phyloP scores from a whole-genome alignment of 1,140 invertebrate species.

The Thereuonema tuberculata region DNA sequence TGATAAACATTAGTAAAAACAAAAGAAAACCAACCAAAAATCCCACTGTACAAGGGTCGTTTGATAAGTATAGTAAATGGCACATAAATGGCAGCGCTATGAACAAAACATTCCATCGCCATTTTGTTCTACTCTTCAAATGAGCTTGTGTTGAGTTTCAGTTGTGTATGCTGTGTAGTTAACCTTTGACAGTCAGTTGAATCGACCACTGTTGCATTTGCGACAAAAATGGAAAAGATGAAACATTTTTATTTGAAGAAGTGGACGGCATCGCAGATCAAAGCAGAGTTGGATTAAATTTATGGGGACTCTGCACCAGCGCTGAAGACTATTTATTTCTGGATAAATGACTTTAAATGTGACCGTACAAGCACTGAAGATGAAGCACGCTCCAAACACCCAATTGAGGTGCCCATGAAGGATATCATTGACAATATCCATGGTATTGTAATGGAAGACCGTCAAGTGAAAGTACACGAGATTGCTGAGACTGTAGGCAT shows the following conservation, averaged over 20 bases:
- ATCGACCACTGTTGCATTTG: slow-evolving; percentile 1
- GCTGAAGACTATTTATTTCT: neutral
- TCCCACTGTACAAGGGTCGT: neutral
- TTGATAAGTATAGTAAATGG: neutral
- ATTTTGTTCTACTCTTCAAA: neutral
- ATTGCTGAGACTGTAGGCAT: slow-evolving; percentile 7
- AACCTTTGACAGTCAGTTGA: neutral
- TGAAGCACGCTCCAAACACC: neutral
- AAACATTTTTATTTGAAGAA: neutral
- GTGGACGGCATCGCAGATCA: neutral
- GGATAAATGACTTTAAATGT: neutral
- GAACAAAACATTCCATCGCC: neutral
- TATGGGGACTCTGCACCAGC: neutral
- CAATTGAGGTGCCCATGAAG: too few relatives aligned
- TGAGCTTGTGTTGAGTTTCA: neutral
- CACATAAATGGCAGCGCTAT: neutral
- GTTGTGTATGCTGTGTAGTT: neutral
- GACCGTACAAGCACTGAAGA: neutral
- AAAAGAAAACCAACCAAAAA: too few relatives aligned
- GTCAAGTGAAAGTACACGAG: neutral
- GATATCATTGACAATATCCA: too few relatives aligned
- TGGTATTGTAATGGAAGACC: too few relatives aligned
- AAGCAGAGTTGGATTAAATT: neutral
- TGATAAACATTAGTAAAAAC: too few relatives aligned
- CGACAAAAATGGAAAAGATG: neutral